Base-by-base conservation (phyloP, 1,140 invertebrate species). In the Amyelois transitella region DNA sequence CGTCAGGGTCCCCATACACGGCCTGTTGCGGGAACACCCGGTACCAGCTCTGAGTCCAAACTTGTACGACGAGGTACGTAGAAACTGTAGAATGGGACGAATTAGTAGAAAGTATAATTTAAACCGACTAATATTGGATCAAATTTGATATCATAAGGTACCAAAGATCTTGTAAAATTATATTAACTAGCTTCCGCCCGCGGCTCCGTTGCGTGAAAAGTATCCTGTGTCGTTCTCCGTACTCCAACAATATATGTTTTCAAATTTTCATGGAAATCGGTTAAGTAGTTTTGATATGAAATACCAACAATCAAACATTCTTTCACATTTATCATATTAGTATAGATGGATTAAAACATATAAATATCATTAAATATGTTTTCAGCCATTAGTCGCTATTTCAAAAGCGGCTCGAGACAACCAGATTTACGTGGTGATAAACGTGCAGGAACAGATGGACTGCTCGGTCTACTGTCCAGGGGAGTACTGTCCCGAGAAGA, bases 401-500 rank as follows among this genome's bases (percentile, higher is more conserved):
- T 88, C 89, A 10, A 69, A 70, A 53, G 77, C 89, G 3, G 88
- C 88, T 4, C 59, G 58, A 8, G 54, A 79, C 2, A 72, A 89
- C 58, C 59, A 66, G 4, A 86, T 90, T 18, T 93, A 92, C 65
- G 71, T 96, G 0, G 93, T 96, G 0, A 90, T 94, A 0, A 96
- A 97, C 77, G 81, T 95, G 0, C 89, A 90, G 6, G 94, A 96
- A 72, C 81, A 90, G 21, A 77, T 89, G 18, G 70, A 90, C 32
- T 94, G 92, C 68, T 68, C 61, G 14, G 18, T 14, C 0, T 28
- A 69, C 7, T 58, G 66, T 1, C 64, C 58, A 0, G 71, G 62
- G 0, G 81, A 84, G 1, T 55, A 69, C 3, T 89, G 88, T 51
- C 78, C 79, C 0, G 72, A 87, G 17, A 25, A 60, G 4, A 79